A percentile compares a stretch with the other conserved stretches of the same genome.
Conservation (phyloP, 2,888 invertebrate species). For the Standfussiana lucernea region DNA sequence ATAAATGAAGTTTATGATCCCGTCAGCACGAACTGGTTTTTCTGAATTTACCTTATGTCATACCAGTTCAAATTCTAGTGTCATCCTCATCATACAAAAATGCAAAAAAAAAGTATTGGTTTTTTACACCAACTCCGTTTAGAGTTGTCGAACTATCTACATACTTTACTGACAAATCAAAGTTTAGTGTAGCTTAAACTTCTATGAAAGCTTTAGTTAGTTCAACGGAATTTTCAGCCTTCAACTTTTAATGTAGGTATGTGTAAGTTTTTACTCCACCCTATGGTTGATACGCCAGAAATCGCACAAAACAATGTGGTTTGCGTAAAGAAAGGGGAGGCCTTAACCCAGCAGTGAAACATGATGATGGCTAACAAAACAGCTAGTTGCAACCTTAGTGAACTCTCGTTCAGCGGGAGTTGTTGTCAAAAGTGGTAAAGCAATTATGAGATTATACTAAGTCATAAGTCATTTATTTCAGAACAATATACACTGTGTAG, state of each 20-base stretch:
- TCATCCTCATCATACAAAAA: neutral
- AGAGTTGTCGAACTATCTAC: conserved; percentile 12
- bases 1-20: neutral
- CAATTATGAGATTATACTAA: neutral
- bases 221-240: neutral
- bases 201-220: neutral
- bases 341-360: neutral
- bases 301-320: neutral
- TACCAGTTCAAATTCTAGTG: neutral
- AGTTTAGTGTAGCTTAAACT: neutral
- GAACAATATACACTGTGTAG: too few species aligned
- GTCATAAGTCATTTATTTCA: too few species aligned
- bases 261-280: neutral
- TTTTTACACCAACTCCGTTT: neutral
- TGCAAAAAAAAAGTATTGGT: neutral
- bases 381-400: neutral
- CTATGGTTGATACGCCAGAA: neutral
- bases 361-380: neutral
- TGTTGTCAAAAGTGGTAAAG: neutral
- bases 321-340: neutral
- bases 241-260: neutral
- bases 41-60: neutral
- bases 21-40: neutral
- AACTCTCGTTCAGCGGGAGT: neutral
- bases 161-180: neutral